Evolutionary conservation across 2,888 invertebrate species (phyloP), one percentile per base, ranked within the genome.

Genomic region (Lepidocyrtinus sp.): DNA sequence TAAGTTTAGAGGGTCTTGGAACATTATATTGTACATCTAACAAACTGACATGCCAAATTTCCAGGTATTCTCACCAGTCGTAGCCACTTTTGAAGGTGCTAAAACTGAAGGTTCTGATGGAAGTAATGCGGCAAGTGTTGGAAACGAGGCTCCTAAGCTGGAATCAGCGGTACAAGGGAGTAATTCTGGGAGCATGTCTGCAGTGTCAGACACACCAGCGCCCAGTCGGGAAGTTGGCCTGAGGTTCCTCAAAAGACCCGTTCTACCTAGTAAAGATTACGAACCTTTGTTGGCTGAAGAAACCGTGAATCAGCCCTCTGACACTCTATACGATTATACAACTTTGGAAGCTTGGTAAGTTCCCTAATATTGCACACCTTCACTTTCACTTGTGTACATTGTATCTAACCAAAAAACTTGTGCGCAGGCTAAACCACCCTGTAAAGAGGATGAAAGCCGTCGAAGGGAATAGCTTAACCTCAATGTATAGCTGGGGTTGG

Each of bases 271-370:
- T 67, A 93, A 93, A 87, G 95, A 95, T 87, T 93, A 94, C 85
- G 95, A 96, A 87, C 92, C 92, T 80, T 93, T 93, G 87, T 91
- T 94, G 73, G 92, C 93, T 25, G 95, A 95, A 87, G 96, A 96
- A 88, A 94, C 94, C 88, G 80, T 78, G 12, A 87, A 87, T 26
- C 92, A 93, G 87, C 92, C 93, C 75, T 91, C 94, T 84, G 93
- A 94, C 86, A 92, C 94, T 90, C 91, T 98, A 21, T 97, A 97
- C 89, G 96, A 97, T 90, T 96, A 96, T 90, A 92, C 95, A 86
- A 93, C 93, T 87, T 91, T 95, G 86, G 92, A 94, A 88, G 94
- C 94, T 61, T 96, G 96, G 96, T 95, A 88, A 91, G 92, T n/a
- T n/a, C 36, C 2, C 17, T 50, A 36, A 36, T 5, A 36, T 36